Evolutionary conservation across 2,888 invertebrate species (phyloP), one percentile per base, ranked within the genome.

Genomic region (Hermodice carunculata): DNA sequence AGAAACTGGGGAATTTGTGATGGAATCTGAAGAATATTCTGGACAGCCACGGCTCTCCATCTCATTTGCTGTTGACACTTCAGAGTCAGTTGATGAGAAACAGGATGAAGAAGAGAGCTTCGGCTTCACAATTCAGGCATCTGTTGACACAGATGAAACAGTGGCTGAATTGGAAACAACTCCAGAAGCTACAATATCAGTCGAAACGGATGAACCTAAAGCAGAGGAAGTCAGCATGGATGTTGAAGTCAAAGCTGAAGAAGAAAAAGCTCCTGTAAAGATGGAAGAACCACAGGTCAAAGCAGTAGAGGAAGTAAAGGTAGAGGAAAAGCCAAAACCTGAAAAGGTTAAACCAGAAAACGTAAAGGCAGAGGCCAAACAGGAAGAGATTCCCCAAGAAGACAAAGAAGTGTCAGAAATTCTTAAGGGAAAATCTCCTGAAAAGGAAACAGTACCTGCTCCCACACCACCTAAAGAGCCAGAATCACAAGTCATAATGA

Each of bases 401-500:
- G 51, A 51, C 29, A 11, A 8, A 26, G 51, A 51, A 51, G 26
- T 51, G 24, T 32, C 32, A 8, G 37, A 32, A 5, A 54, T 37
- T 19, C 14, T 51, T 6, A 37, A 32, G 6, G 54, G 54, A 37
- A 40, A 53, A 34, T 19, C 44, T 26, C 22, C 22, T 26, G 0
- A 29, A 43, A 42, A 57, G 31, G 62, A 53, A 8, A 57, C 29
- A 8, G 56, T 34, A 14, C 22, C 24, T 2, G 60, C 40, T 24
- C 22, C 61, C 31, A 51, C 29, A 32, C 37, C 40, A 31, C 61
- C 34, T n/a, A 53, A 53, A 58, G 37, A 49, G n/a, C 32, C 44
- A 26, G 65, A 65, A 32, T 57, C 11, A 29, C 42, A 62, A 40
- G 44, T 40, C 51, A 58, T 58, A 24, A 48, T 49, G 46, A 37